Evolutionary conservation across 2,888 invertebrate genomes (phyloP).

Genomic region (Anagyrus pseudococci): DNA sequence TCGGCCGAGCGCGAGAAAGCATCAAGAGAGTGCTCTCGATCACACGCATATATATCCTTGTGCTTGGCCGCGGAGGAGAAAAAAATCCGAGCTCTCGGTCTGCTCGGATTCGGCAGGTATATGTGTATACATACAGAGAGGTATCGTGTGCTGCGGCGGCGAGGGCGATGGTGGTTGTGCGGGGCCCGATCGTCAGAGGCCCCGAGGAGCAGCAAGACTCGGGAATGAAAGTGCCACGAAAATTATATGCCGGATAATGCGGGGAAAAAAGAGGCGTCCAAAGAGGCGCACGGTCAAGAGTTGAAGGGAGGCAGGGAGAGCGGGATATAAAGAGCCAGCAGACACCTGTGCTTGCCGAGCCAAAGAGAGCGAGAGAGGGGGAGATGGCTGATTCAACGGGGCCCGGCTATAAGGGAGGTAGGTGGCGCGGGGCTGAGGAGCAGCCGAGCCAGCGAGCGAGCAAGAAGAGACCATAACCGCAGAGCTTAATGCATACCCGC

Average conservation of each 20-base stretch:
- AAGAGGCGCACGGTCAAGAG: slow-evolving; percentile 6
- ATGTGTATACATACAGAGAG: no score
- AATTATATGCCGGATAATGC: slow-evolving; percentile 39
- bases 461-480: slow-evolving; percentile 50
- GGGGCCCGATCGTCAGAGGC: no score
- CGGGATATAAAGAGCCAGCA: slow-evolving; percentile 16
- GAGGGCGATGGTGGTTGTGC: no score
- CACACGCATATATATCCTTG: no score
- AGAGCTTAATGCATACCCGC: slow-evolving; percentile 52
- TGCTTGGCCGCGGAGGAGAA: no score
- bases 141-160: no score
- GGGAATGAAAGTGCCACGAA: slow-evolving; percentile 40
- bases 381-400: no score
- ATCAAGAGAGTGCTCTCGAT: no score
- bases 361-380: not conserved
- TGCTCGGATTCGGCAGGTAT: no score
- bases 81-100: no score
- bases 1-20: no score
- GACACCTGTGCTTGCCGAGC: slow-evolving; percentile 41
- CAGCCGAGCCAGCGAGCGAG: not conserved
- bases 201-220: slow-evolving; percentile 11
- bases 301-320: slow-evolving; percentile 12
- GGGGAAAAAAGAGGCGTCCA: slow-evolving; percentile 27
- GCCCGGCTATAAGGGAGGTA: not conserved
- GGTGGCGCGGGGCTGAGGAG: not conserved